Conservation (phyloP, 2,113 vertebrate species). For the Sinocyclocheilus grahami region DNA sequence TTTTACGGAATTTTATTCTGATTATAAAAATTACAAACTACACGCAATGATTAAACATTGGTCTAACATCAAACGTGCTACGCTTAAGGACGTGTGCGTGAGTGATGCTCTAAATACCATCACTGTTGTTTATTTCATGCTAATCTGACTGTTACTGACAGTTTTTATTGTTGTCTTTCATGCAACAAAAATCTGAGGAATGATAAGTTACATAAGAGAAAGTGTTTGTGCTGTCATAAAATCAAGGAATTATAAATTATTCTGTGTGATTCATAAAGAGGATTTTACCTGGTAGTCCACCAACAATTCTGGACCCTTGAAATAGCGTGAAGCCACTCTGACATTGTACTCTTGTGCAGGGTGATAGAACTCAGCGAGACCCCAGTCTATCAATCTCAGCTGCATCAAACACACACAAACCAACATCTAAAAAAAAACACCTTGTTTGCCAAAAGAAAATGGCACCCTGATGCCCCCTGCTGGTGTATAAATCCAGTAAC, state of each 20-base stretch:
- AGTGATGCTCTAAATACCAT: background rate
- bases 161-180: background rate
- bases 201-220: background rate
- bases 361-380: conserved; percentile 96
- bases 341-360: conserved; percentile 99
- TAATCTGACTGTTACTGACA: background rate
- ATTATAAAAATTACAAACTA: background rate
- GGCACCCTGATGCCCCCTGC: conserved; percentile 23
- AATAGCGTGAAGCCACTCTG: conserved; percentile 96
- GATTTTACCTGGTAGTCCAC: conserved; percentile 94
- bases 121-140: background rate
- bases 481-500: background rate
- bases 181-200: background rate
- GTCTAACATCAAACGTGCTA: background rate
- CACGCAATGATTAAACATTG: background rate
- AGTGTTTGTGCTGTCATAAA: background rate
- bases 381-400: conserved; percentile 98
- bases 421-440: background rate
- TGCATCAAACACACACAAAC: conserved; percentile 65
- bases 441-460: background rate
- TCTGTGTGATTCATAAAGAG: background rate
- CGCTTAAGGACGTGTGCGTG: too few species aligned
- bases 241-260: background rate
- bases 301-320: conserved; percentile 97
- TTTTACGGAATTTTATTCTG: background rate